Conservation (phyloP, 2,888 invertebrate species). For the Seira ritae region DNA sequence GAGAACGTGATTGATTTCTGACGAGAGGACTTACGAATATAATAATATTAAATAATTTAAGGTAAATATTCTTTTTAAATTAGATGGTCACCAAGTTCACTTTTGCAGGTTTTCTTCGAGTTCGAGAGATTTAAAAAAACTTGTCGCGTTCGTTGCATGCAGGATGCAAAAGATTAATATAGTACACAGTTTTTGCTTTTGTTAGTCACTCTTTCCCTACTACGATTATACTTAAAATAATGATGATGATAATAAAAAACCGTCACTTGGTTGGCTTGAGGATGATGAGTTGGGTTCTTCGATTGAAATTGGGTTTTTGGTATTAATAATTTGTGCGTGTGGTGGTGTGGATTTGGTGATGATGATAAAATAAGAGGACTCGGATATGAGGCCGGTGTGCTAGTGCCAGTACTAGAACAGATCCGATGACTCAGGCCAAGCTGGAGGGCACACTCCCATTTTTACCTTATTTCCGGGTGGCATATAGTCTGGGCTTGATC, state of each 20-base stretch:
- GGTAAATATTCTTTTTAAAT: slow-evolving; percentile 41
- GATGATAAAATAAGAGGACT: background rate
- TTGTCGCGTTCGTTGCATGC: background rate
- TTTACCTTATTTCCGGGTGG: slow-evolving; percentile 75
- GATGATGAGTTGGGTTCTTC: too few species aligned
- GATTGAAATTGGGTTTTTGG: too few species aligned
- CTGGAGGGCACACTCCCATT: slow-evolving; percentile 67
- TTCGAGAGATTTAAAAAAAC: slow-evolving; percentile 40
- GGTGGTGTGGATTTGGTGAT: slow-evolving; percentile 7
- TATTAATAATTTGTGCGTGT: background rate
- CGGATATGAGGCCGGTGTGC: too few species aligned
- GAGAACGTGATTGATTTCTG: slow-evolving; percentile 12
- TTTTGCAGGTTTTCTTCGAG: slow-evolving; percentile 49
- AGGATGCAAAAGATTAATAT: too few species aligned
- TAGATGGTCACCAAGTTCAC: slow-evolving; percentile 64
- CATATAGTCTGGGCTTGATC: slow-evolving; percentile 77
- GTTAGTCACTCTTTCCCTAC: too few species aligned
- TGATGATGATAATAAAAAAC: background rate
- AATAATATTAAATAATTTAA: slow-evolving; percentile 26
- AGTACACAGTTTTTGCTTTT: too few species aligned
- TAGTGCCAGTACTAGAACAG: slow-evolving; percentile 59
- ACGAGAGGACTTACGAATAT: background rate
- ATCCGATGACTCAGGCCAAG: slow-evolving; percentile 69
- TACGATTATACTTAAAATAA: background rate
- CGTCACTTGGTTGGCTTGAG: background rate